These are phyloP conservation scores for Lepidocyrtoides sp. DNA, from an alignment of 2,888 invertebrate species.

Conservation along the genomic window DNA sequence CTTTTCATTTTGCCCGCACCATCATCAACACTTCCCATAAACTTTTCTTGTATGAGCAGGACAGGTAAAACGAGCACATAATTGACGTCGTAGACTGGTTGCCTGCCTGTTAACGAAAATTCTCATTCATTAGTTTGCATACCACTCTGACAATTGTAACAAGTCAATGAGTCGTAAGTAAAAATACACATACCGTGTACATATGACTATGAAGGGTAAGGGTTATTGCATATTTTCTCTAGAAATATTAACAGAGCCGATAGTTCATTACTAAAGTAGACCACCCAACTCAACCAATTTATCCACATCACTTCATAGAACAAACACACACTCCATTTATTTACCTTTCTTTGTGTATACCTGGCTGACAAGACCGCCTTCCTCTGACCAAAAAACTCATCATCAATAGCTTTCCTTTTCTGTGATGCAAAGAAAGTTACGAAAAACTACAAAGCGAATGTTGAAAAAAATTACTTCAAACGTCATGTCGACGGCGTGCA, in stretches of 20 bases:
- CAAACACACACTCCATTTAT: constrained; percentile 36
- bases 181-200: neutral
- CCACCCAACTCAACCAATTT: constrained; percentile 43
- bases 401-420: neutral
- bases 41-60: neutral
- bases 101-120: neutral
- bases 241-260: neutral
- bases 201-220: neutral
- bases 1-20: neutral
- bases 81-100: neutral
- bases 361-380: constrained; percentile 7
- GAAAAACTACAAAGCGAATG: neutral
- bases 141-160: neutral
- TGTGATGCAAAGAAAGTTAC: neutral
- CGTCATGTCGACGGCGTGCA: neutral
- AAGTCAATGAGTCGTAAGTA: constrained; percentile 20
- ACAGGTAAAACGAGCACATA: neutral
- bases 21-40: neutral
- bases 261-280: neutral
- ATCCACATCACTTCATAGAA: constrained; percentile 15
- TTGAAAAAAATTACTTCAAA: neutral
- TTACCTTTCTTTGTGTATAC: constrained; percentile 31
- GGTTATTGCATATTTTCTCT: neutral
- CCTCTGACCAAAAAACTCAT: constrained; percentile 32
- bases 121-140: constrained; percentile 30